A percentile compares a stretch with the other conserved stretches of the same genome.
These are phyloP conservation scores for Artibeus lituratus DNA, from an alignment of 2,797 vertebrate species.

Conservation along the genomic window DNA sequence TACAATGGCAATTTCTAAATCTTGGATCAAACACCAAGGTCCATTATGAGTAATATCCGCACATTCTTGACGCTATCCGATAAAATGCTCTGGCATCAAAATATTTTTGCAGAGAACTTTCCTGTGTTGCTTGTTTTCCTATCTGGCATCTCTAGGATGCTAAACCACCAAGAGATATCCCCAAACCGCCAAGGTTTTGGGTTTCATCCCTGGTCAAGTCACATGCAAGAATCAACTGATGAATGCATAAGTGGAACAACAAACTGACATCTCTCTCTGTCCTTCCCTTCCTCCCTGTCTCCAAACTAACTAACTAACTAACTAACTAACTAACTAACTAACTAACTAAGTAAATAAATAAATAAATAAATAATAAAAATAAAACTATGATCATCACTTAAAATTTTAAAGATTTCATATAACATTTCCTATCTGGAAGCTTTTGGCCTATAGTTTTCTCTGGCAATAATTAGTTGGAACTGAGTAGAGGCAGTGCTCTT, in stretches of 20 bases:
- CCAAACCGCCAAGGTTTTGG: neutral
- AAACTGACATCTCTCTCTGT: neutral
- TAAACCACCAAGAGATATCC: too few relatives aligned
- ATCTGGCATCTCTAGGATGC: neutral
- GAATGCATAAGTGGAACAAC: neutral
- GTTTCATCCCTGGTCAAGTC: neutral
- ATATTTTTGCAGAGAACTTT: constrained; percentile 4
- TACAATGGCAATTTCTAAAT: constrained; percentile 53
- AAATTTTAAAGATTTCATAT: neutral
- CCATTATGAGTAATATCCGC: neutral
- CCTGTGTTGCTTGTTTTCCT: neutral
- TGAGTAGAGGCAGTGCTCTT: neutral
- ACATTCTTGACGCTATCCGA: neutral
- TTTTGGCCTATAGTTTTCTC: neutral
- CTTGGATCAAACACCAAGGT: neutral
- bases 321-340: neutral
- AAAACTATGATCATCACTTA: neutral
- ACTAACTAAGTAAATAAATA: neutral
- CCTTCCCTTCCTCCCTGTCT: neutral
- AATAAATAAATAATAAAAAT: neutral
- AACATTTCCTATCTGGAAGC: neutral
- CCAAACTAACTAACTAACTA: neutral
- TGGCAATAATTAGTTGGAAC: neutral
- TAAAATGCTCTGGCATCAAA: constrained; percentile 23
- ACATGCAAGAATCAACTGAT: neutral